These are phyloP conservation scores for Drosophila hydei DNA, from an alignment of 1,140 invertebrate genomes.

Conservation along the genomic window DNA sequence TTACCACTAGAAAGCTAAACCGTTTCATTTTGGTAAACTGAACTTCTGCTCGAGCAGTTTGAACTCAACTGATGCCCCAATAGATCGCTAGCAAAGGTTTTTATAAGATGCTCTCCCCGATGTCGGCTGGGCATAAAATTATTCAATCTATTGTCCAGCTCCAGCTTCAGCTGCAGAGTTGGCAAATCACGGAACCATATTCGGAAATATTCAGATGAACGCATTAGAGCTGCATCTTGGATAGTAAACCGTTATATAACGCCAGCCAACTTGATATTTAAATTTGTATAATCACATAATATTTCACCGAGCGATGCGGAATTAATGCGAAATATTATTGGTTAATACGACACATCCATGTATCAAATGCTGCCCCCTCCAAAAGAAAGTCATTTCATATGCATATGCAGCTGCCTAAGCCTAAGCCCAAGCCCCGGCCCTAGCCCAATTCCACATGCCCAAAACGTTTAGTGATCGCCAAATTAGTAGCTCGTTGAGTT, in stretches of 20 bases:
- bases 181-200: constrained; percentile 75
- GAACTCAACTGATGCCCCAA: constrained; percentile 61
- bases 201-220: constrained; percentile 30
- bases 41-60: constrained; percentile 40
- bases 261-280: constrained; percentile 34
- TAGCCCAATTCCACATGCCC: constrained; percentile 1
- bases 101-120: constrained; percentile 60
- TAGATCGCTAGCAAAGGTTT: constrained; percentile 53
- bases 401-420: constrained; percentile 26
- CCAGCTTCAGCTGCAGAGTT: constrained; percentile 41
- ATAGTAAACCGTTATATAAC: constrained; percentile 61
- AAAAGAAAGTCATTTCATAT: constrained; percentile 73
- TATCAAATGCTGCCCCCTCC: constrained; percentile 33
- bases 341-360: constrained; percentile 34
- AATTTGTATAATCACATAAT: constrained; percentile 66
- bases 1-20: constrained; percentile 65
- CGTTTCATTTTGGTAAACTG: constrained; percentile 60
- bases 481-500: constrained; percentile 58
- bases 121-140: constrained; percentile 60
- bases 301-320: constrained; percentile 53
- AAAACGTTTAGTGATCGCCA: constrained; percentile 36
- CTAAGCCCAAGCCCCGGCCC: constrained; percentile 1
- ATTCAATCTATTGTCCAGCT: constrained; percentile 59
- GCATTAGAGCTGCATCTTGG: constrained; percentile 60
- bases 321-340: constrained; percentile 79